Conservation (phyloP, 2,797 vertebrate genomes). For the Muscicapa comitata region DNA sequence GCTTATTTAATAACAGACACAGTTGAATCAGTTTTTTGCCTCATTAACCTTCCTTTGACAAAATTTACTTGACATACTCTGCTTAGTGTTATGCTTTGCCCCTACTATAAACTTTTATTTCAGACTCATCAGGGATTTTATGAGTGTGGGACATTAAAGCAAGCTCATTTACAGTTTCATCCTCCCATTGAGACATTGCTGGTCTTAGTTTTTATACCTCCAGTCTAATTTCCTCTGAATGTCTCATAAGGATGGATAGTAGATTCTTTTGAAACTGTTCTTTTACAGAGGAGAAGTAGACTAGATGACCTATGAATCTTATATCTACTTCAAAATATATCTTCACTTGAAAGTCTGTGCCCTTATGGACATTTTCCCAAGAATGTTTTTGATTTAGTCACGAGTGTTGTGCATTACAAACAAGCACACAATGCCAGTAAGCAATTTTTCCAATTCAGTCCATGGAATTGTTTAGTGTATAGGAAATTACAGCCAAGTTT, state of each 20-base stretch:
- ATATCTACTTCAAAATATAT: background rate
- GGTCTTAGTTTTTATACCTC: background rate
- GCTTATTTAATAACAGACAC: slow-evolving; percentile 41
- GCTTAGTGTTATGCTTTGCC: background rate
- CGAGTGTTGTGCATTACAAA: background rate
- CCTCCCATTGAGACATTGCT: background rate
- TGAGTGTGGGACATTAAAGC: background rate
- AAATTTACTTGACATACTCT: background rate
- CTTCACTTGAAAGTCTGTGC: background rate
- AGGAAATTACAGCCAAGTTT: background rate
- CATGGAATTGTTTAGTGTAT: background rate
- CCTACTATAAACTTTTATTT: background rate
- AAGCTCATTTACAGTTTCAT: background rate
- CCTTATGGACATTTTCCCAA: background rate
- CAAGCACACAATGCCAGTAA: background rate
- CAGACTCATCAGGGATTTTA: background rate
- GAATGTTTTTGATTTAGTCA: background rate
- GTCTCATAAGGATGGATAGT: background rate
- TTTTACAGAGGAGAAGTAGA: background rate
- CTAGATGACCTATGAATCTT: background rate
- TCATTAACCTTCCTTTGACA: slow-evolving; percentile 17
- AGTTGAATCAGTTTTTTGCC: background rate
- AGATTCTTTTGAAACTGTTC: background rate
- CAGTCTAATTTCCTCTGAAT: background rate
- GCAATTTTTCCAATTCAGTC: background rate